Evolutionary conservation across 1,140 invertebrate species (phyloP).

Genomic region (Drosophila albomicans): DNA sequence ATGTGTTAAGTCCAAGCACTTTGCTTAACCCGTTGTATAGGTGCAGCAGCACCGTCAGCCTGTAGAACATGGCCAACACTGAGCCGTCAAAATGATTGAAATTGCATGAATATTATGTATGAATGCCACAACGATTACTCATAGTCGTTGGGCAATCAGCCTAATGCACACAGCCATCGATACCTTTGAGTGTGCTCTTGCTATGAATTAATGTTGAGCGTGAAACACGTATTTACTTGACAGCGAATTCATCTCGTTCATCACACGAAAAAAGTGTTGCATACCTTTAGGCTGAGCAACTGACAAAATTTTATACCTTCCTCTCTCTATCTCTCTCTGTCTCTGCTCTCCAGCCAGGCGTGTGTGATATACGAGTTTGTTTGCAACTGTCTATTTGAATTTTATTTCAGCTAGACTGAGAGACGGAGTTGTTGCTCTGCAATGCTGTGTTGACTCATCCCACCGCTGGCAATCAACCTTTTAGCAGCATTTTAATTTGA

Average conservation of each 20-base stretch:
- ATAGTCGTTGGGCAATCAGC: neutral
- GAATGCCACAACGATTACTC: neutral
- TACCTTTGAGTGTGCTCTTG: neutral
- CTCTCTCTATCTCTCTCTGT: neutral
- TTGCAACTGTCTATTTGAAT: conserved; percentile 25
- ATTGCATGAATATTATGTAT: neutral
- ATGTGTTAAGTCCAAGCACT: neutral
- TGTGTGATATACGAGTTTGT: conserved; percentile 62
- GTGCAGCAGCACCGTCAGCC: neutral
- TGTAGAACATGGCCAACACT: neutral
- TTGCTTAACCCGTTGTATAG: neutral
- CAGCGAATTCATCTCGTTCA: conserved; percentile 24
- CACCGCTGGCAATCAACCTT: conserved; percentile 16
- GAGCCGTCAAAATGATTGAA: neutral
- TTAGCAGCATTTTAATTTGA: conserved; percentile 53
- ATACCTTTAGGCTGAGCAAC: neutral
- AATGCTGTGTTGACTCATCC: neutral
- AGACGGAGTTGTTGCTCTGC: too few species aligned
- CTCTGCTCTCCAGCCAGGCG: conserved; percentile 29
- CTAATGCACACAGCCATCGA: neutral
- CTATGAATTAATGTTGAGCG: conserved; percentile 1
- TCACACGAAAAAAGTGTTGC: conserved; percentile 18
- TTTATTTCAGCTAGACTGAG: neutral
- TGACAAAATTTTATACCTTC: neutral
- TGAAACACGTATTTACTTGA: conserved; percentile 8